Evolutionary conservation across 2,888 invertebrate genomes (phyloP).

Genomic region (Suillia variegata): DNA sequence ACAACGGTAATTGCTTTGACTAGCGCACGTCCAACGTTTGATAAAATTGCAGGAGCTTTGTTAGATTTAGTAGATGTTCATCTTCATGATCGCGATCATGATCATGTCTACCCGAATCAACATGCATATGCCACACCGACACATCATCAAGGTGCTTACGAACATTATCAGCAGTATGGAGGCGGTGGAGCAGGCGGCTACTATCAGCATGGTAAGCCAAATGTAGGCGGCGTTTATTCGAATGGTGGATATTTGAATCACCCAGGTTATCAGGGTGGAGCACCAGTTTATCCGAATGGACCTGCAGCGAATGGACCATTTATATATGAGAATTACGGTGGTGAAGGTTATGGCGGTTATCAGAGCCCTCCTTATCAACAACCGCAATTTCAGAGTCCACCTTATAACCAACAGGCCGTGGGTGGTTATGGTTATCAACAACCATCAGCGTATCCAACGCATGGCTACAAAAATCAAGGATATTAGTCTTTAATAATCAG

Average conservation of each 20-base stretch:
- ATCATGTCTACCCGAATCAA: neutral
- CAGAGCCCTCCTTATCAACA: neutral
- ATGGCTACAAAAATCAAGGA: conserved; percentile 17
- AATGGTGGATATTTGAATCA: conserved; percentile 10
- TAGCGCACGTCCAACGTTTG: conserved; percentile 40
- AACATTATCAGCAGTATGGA: conserved; percentile 27
- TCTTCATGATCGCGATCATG: conserved; percentile 13
- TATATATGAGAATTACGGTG: neutral
- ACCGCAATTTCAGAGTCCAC: neutral
- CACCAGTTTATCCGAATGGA: conserved; percentile 22
- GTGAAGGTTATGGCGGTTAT: conserved; percentile 21
- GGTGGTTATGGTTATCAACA: conserved; percentile 3
- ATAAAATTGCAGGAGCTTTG: conserved; percentile 39
- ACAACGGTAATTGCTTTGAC: neutral
- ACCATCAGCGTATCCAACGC: neutral
- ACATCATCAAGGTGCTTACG: conserved; percentile 30
- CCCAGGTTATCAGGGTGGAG: conserved; percentile 10
- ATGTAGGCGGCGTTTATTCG: no score
- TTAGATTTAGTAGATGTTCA: conserved; percentile 29
- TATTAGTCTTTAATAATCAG: no score
- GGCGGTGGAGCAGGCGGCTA: neutral
- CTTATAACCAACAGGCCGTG: neutral
- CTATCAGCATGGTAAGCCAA: conserved; percentile 13
- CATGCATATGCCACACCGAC: conserved; percentile 14
- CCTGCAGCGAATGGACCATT: neutral